Base-by-base conservation (phyloP, 2,888 invertebrate species). In the Lutraria lutraria region DNA sequence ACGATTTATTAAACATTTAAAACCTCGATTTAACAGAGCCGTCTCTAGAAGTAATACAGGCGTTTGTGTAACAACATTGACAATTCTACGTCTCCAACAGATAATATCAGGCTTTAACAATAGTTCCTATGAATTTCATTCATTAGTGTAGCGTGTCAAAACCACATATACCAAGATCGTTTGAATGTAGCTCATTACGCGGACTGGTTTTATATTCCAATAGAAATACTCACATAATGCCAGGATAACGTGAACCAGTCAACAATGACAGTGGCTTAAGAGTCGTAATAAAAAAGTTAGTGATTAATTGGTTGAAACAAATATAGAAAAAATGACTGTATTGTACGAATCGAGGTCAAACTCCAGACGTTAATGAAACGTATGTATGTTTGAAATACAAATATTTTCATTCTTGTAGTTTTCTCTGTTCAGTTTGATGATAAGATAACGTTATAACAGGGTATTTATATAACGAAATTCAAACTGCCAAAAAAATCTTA, bases 81-180 rank as follows among this genome's bases (percentile, higher is more conserved):
- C 63, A 68, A 68, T 68, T 25, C 63, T n/a, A 68, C 25, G 63
- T 25, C 25, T 68, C 63, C 63, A 68, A 68, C 25, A 68, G 63
- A 68, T 68, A 68, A 8, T 68, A 68, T 68, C 63, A n/a, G 25
- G 25, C 63, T 1, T 10, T 68, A 68, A 68, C 63, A 68, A 68
- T 68, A 25, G 54, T 82, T 60, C 21, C 34, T 31, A 60, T 34
- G 21, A 60, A 83, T 52, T 25, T 68, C 82, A 83, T 83, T 83
- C 83, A 68, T 83, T 83, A 83, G 52, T 21, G 68, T 83, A 8
- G 34, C 83, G 83, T 83, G 83, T 43, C 34, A 68, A 68, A 34
- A 31, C 63, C 82, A 31, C 82, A 63, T 82, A 60, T 60, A 63
- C 34, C 25, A 68, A 12, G 63, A 68, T 68, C 63, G 63, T 25